Base-by-base conservation (phyloP, 2,113 vertebrate genomes). In the Ailuropoda melanoleuca region DNA sequence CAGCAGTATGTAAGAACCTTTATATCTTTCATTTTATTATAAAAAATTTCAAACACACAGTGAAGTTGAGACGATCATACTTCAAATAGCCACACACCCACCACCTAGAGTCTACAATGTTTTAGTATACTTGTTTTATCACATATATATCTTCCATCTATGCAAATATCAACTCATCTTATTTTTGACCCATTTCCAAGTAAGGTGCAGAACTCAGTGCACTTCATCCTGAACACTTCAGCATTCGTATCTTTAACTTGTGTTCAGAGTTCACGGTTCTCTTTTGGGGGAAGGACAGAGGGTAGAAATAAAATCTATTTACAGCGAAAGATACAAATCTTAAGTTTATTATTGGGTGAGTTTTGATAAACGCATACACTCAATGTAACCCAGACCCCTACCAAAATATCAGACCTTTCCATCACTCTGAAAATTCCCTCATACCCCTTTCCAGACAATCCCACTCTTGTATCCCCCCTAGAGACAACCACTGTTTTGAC, bases 41-140 rank as follows among this genome's bases (percentile, higher is more conserved):
- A n/a, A 93, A 92, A 60, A 90, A 88, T 62, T 93, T 84, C 72
- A 91, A 83, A 91, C 34, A 97, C n/a, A 60, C 2, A 95, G 39
- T 53, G 85, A 84, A 81, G 56, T 8, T 97, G 81, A 93, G 93
- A 95, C 64, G 60, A 78, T 37, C 53, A 66, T 19, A 77, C 56
- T 86, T 46, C 6, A 66, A 85, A 81, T 21, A 94, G 74, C 84
- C 50, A 62, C 34, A 60, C 13, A 60, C 21, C 15, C 18, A 91
- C 14, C 31, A 85, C 19, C 58, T 70, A 68, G 3, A 62, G 37
- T 60, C n/a, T n/a, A 84, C 48, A 94, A 75, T 53, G 9, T 84
- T 56, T 53, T 94, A 58, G 60, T 87, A 37, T 23, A 50, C 23
- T 87, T 50, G 26, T 77, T 97, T 94, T 50, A 92, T 58, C 21